Conservation (phyloP, 2,888 invertebrate genomes). For the Anorthoa munda region DNA sequence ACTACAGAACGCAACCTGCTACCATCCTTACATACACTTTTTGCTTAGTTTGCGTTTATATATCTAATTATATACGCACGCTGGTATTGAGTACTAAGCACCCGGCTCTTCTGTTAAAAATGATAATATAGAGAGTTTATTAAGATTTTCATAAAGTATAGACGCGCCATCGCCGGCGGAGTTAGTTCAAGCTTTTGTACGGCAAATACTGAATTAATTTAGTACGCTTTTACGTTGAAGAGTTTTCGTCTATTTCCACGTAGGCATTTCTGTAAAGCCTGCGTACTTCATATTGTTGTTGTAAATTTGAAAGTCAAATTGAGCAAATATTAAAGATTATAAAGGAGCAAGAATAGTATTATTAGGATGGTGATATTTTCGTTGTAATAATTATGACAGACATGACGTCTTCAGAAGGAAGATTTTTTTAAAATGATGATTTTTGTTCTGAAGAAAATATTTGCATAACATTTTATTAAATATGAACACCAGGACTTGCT, state of each 20-base stretch:
- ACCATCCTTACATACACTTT: too few relatives aligned
- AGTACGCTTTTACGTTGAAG: slow-evolving; percentile 26
- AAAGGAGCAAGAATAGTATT: neutral
- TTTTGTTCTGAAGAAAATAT: neutral
- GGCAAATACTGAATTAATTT: slow-evolving; percentile 66
- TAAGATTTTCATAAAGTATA: slow-evolving; percentile 39
- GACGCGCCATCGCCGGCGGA: slow-evolving; percentile 45
- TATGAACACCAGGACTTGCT: neutral
- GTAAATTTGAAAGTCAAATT: neutral
- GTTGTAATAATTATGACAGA: neutral
- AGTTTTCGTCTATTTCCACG: slow-evolving; percentile 4
- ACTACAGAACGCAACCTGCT: too few relatives aligned
- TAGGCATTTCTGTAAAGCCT: neutral
- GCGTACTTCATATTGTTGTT: neutral
- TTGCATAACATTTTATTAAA: neutral
- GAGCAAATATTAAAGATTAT: too few relatives aligned
- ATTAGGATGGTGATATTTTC: neutral
- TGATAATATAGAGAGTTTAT: too few relatives aligned
- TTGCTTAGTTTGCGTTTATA: too few relatives aligned
- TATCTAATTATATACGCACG: too few relatives aligned
- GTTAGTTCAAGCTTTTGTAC: slow-evolving; percentile 69
- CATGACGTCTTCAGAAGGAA: neutral
- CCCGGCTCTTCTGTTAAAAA: too few relatives aligned
- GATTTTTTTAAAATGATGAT: neutral
- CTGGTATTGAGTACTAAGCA: neutral